These are phyloP conservation scores for Acromyrmex echinatior DNA, from an alignment of 1,140 invertebrate species.

Conservation along the genomic window DNA sequence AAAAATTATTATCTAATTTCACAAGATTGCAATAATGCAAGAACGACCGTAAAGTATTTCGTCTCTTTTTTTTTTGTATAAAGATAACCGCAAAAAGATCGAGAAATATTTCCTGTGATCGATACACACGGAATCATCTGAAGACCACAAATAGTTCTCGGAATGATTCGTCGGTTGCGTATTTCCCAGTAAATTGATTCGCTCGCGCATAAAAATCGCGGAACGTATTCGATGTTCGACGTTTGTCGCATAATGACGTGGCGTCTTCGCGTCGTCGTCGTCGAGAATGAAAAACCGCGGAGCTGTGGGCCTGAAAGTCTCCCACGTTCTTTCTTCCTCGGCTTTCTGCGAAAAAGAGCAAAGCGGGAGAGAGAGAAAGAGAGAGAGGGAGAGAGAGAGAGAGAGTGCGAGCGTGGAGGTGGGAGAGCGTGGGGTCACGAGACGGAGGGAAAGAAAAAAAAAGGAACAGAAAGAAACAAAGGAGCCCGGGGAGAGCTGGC, in stretches of 20 bases:
- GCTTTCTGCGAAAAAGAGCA: constrained; percentile 60
- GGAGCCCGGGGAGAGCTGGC: constrained; percentile 37
- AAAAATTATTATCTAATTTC: too few relatives aligned
- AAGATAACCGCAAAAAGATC: not conserved
- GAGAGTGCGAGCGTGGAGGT: not conserved
- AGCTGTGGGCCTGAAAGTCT: constrained; percentile 19
- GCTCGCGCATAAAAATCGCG: constrained; percentile 25
- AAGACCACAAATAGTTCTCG: not conserved
- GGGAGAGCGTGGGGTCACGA: constrained; percentile 26
- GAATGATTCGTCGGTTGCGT: not conserved
- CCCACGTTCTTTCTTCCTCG: constrained; percentile 50
- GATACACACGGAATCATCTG: not conserved
- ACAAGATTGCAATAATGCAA: not conserved
- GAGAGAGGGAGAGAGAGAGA: constrained; percentile 1
- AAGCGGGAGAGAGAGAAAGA: constrained; percentile 14
- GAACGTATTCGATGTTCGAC: not conserved
- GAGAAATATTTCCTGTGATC: not conserved
- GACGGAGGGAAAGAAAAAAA: not conserved
- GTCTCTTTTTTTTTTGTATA: not conserved
- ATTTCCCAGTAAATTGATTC: not conserved
- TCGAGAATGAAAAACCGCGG: constrained; percentile 26
- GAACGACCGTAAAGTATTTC: not conserved
- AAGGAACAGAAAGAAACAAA: constrained; percentile 42
- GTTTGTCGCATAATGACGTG: constrained; percentile 27
- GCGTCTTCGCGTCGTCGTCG: constrained; percentile 2